Percentiles rank a stretch among this genome's conserved stretches.
phyloP scores from a whole-genome alignment of 92 coral and sea anemone species.

The Zoanthus sansibaricus region DNA sequence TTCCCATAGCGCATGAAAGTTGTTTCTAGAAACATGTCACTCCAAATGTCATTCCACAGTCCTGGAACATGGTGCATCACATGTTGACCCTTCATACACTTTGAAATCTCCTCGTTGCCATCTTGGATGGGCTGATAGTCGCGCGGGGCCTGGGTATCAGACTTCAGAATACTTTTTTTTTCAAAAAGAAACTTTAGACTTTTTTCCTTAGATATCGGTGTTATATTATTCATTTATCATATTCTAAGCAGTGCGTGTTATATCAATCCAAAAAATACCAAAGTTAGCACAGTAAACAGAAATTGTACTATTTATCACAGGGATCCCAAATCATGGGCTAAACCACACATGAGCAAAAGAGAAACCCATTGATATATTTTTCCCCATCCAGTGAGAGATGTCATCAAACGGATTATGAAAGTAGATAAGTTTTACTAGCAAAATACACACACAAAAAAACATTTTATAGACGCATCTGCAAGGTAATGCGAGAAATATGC shows the following conservation, averaged over 20 bases:
- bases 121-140: too few relatives aligned
- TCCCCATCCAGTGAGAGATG: background rate
- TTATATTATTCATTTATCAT: too few relatives aligned
- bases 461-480: too few relatives aligned
- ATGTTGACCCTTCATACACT: constrained; percentile 58
- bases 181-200: too few relatives aligned
- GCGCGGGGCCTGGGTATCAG: too few relatives aligned
- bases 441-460: too few relatives aligned
- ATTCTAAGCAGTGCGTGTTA: too few relatives aligned
- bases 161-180: too few relatives aligned
- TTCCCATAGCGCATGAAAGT: constrained; percentile 73
- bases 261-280: constrained; percentile 20
- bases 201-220: too few relatives aligned
- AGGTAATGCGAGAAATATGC: too few relatives aligned
- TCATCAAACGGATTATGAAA: too few relatives aligned
- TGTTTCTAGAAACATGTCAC: constrained; percentile 67
- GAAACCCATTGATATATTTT: constrained; percentile 13
- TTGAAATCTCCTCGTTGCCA: constrained; percentile 59
- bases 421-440: too few relatives aligned
- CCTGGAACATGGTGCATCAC: constrained; percentile 72
- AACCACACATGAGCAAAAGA: background rate
- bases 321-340: constrained; percentile 3
- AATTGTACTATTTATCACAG: background rate
- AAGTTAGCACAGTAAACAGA: constrained; percentile 15
- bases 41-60: constrained; percentile 73